A percentile compares a stretch with the other conserved stretches of the same genome.
Evolutionary conservation across 2,888 invertebrate genomes (phyloP).

Genomic region (Hoplodrina blanda): DNA sequence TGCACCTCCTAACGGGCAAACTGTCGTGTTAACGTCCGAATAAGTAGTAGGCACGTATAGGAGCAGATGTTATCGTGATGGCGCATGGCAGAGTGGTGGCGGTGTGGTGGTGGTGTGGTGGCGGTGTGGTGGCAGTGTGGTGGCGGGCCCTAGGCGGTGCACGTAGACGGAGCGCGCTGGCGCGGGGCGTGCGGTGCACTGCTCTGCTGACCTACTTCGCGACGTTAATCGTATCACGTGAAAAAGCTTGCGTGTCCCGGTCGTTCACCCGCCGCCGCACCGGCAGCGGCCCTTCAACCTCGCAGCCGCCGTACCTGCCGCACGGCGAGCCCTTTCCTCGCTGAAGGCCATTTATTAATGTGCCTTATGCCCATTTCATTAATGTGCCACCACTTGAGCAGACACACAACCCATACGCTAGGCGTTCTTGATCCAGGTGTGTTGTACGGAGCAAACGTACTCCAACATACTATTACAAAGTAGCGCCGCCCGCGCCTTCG

Average conservation of each 20-base stretch:
- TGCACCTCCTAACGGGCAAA: conserved; percentile 14
- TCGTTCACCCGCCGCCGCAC: conserved; percentile 72
- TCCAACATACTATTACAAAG: no score
- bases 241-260: conserved; percentile 83
- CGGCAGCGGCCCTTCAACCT: conserved; percentile 61
- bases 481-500: no score
- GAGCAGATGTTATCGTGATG: conserved; percentile 51
- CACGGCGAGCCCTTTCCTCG: conserved; percentile 24
- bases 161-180: conserved; percentile 62
- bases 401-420: no score
- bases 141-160: conserved; percentile 49
- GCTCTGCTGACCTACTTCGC: conserved; percentile 83
- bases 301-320: conserved; percentile 24
- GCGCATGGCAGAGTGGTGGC: conserved; percentile 37
- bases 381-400: background rate
- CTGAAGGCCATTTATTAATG: conserved; percentile 44
- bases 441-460: no score
- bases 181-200: conserved; percentile 71
- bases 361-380: conserved; percentile 25
- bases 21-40: conserved; percentile 40
- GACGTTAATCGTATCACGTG: conserved; percentile 83
- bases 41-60: conserved; percentile 14
- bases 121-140: conserved; percentile 44
- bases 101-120: conserved; percentile 31
- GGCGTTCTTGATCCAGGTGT: no score